Conservation (phyloP, 2,797 vertebrate species). For the Macropus fuliginosus region DNA sequence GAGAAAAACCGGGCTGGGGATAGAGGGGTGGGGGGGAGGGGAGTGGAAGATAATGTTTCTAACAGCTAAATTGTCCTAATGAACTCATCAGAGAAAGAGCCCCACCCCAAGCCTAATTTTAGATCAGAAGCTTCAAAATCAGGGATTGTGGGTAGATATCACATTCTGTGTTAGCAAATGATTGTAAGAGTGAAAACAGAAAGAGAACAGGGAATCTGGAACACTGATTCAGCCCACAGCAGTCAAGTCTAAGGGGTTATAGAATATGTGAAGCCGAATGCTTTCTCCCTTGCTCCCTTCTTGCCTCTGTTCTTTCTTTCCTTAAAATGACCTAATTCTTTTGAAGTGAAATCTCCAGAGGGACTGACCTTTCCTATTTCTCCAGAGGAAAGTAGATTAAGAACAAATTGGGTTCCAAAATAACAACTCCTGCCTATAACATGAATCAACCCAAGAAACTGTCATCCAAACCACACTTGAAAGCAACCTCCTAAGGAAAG, state of each 20-base stretch:
- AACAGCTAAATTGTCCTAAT: not conserved
- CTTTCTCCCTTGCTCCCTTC: not conserved
- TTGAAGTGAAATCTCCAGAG: not conserved
- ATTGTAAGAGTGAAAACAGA: not conserved
- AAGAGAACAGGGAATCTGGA: not conserved
- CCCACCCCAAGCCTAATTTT: not conserved
- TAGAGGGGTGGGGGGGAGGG: not conserved
- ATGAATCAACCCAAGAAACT: not conserved
- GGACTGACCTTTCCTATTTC: not conserved
- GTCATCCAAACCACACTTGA: not conserved
- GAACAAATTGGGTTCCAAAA: not conserved
- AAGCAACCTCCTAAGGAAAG: not conserved
- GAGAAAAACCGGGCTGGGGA: not conserved
- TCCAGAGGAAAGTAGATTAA: not conserved
- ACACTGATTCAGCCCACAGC: not conserved
- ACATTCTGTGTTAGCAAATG: not conserved
- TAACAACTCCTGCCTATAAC: not conserved
- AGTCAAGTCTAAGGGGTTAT: not conserved
- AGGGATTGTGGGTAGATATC: not conserved
- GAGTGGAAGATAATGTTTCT: not conserved
- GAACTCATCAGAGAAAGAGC: not conserved
- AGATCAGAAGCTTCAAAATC: not conserved
- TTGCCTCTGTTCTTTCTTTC: not conserved
- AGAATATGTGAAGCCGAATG: not conserved
- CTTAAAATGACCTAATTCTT: not conserved